Evolutionary conservation across 2,888 invertebrate genomes (phyloP).

Genomic region (Sussaba pulchella): DNA sequence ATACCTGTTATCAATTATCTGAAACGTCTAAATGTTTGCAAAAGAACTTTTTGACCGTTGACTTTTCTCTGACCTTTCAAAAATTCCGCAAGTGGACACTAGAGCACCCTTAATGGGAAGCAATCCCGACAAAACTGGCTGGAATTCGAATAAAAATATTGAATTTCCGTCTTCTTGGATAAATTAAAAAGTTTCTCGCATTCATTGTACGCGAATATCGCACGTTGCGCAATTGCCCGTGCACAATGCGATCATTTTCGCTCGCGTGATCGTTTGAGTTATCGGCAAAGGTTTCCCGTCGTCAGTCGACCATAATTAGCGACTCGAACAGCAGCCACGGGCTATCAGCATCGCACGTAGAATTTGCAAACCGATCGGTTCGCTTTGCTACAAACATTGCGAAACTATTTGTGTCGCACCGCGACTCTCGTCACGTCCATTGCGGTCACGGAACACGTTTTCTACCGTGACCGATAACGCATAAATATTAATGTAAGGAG

Average conservation of each 20-base stretch:
- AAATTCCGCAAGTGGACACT: no score
- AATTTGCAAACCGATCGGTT: not conserved
- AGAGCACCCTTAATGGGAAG: no score
- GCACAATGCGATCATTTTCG: constrained; percentile 24
- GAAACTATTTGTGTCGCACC: not conserved
- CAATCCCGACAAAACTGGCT: no score
- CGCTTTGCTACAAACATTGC: not conserved
- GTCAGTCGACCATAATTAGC: constrained; percentile 18
- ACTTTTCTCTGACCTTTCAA: no score
- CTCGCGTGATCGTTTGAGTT: constrained; percentile 27
- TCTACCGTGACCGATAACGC: not conserved
- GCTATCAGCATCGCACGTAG: not conserved
- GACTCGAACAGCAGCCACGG: not conserved
- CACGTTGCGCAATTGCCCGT: constrained; percentile 23
- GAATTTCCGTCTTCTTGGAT: no score
- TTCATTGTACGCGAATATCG: constrained; percentile 2
- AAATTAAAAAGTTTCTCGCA: no score
- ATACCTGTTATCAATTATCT: no score
- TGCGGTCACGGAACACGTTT: constrained; percentile 23
- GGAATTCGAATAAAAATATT: no score
- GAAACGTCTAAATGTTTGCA: no score
- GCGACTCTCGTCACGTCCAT: not conserved
- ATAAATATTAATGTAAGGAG: constrained; percentile 1
- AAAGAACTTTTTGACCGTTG: no score
- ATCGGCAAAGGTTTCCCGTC: constrained; percentile 15